Conservation (phyloP, 1,140 invertebrate genomes). For the Paracyclopina nana region DNA sequence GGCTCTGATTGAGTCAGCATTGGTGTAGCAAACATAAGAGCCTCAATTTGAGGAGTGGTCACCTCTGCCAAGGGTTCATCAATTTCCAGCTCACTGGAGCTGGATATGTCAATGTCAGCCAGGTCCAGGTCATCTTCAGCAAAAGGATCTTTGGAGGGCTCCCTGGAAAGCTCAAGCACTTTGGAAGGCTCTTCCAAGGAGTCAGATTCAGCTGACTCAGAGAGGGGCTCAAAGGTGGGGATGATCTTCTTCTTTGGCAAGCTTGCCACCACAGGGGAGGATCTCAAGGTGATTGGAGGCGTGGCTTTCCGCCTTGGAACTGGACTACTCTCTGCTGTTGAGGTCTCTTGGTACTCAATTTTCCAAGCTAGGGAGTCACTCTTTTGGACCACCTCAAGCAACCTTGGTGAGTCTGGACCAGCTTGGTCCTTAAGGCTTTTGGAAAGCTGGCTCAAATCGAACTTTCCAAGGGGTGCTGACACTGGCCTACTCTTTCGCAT, state of each 20-base stretch:
- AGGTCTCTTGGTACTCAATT: conserved; percentile 6
- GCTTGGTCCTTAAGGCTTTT: too few species aligned
- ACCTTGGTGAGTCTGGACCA: background rate
- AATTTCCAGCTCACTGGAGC: conserved; percentile 12
- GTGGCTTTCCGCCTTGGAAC: background rate
- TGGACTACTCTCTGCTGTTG: background rate
- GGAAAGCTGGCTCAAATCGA: too few species aligned
- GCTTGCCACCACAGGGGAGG: too few species aligned
- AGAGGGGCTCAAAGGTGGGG: conserved; percentile 1
- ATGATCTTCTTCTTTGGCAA: background rate
- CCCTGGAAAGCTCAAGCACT: background rate
- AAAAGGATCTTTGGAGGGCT: background rate
- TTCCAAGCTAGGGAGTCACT: conserved; percentile 9
- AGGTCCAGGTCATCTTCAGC: background rate
- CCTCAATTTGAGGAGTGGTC: too few species aligned
- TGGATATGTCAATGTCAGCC: conserved; percentile 3
- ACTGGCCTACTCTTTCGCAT: too few species aligned
- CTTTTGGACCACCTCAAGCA: conserved; percentile 11
- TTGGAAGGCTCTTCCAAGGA: background rate
- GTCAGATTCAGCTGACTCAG: background rate
- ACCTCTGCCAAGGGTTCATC: too few species aligned
- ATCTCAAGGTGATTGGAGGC: background rate
- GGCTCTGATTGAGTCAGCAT: too few species aligned
- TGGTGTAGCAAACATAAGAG: too few species aligned
- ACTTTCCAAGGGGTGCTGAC: too few species aligned